Evolutionary conservation across 2,113 vertebrate genomes (phyloP).

Genomic region (Stegastes partitus): DNA sequence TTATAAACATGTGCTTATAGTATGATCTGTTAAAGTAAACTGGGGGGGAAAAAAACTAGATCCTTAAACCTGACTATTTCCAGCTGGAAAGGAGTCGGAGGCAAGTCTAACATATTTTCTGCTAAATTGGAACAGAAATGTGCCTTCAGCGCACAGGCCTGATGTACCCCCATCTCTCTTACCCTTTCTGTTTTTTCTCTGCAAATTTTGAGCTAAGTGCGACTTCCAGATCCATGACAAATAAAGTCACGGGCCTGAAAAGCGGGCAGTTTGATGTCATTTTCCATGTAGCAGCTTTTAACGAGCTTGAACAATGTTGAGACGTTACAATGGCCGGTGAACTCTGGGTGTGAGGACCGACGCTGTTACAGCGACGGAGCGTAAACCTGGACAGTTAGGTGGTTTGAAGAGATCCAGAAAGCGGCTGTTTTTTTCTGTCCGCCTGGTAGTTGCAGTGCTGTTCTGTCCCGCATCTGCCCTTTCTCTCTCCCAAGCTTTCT

Average conservation of each 20-base stretch:
- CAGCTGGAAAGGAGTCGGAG: constrained; percentile 80
- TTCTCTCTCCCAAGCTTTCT: constrained; percentile 38
- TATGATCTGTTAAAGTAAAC: constrained; percentile 83
- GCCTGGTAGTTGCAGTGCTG: constrained; percentile 34
- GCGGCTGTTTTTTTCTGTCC: constrained; percentile 25
- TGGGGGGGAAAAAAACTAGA: constrained; percentile 61
- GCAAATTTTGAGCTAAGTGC: constrained; percentile 65
- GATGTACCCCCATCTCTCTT: constrained; percentile 31
- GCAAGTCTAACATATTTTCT: constrained; percentile 82
- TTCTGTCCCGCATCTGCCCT: constrained; percentile 59
- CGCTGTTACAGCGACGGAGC: constrained; percentile 23
- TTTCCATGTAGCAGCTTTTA: constrained; percentile 73
- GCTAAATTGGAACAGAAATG: constrained; percentile 82
- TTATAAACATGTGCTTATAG: constrained; percentile 86
- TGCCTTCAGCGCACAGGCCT: constrained; percentile 61
- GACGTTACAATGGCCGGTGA: constrained; percentile 46
- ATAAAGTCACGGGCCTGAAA: constrained; percentile 71
- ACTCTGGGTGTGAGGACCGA: constrained; percentile 57
- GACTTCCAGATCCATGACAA: constrained; percentile 77
- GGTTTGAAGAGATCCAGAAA: constrained; percentile 66
- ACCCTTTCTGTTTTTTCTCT: constrained; percentile 58
- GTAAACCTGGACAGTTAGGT: constrained; percentile 41
- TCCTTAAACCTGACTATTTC: constrained; percentile 82
- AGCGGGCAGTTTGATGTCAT: constrained; percentile 68
- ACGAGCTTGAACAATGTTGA: constrained; percentile 63